phyloP scores from a whole-genome alignment of 2,888 invertebrate species.

The Smittia sp. region DNA sequence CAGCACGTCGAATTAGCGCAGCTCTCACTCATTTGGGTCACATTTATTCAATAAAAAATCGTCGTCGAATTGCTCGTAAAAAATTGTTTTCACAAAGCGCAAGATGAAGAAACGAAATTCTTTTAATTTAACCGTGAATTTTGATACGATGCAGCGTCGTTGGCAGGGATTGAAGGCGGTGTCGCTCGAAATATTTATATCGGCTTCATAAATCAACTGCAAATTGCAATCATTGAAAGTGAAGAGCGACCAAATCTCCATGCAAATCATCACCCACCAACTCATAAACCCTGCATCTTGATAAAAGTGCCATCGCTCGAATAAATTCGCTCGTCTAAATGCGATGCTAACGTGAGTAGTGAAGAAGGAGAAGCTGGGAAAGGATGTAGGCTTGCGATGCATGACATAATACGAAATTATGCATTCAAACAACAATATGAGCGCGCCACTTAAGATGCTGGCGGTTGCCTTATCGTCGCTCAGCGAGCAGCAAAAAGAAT shows the following conservation, averaged over 20 bases:
- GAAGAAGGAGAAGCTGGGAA: neutral
- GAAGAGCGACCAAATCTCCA: neutral
- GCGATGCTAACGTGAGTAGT: neutral
- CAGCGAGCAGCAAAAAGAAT: neutral
- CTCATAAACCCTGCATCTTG: neutral
- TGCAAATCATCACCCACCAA: constrained; percentile 2
- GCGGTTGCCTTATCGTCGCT: neutral
- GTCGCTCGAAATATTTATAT: too few relatives aligned
- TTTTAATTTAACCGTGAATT: constrained; percentile 14
- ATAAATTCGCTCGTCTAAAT: neutral
- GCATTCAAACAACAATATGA: neutral
- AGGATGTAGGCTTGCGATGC: constrained; percentile 11
- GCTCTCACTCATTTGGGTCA: constrained; percentile 1
- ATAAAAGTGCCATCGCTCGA: neutral
- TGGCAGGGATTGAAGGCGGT: neutral
- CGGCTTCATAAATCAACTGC: neutral
- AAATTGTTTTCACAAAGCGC: neutral
- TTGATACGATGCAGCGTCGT: neutral
- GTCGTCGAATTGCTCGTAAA: neutral
- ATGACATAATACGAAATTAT: constrained; percentile 8
- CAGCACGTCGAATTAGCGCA: neutral
- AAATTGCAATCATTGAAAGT: neutral
- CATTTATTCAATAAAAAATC: neutral
- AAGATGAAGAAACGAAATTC: neutral
- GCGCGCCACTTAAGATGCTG: constrained; percentile 1